Conservation (phyloP, 2,888 invertebrate species). For the Thymelicus sylvestris region DNA sequence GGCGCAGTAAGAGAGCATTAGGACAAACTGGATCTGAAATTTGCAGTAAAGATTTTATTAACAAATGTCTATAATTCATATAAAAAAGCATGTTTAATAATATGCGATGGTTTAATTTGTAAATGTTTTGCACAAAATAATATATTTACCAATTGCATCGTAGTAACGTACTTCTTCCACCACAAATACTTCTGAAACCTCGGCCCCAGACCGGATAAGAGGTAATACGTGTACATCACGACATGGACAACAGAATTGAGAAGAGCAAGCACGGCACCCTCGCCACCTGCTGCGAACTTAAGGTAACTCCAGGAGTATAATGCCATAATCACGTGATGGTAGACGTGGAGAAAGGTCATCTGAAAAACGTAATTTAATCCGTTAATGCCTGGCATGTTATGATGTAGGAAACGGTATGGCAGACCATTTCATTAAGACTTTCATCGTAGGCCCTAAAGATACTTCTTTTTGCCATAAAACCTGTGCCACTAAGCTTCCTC, state of each 20-base stretch:
- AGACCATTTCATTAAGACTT: too few relatives aligned
- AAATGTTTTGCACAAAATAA: constrained; percentile 11
- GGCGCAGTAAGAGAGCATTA: constrained; percentile 87
- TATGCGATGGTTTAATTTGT: too few relatives aligned
- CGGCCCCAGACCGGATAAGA: constrained; percentile 91
- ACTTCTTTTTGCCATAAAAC: too few relatives aligned
- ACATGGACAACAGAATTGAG: constrained; percentile 92
- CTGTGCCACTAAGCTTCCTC: too few relatives aligned
- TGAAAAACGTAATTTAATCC: constrained; percentile 76
- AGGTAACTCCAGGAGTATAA: constrained; percentile 92
- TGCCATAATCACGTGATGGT: constrained; percentile 93
- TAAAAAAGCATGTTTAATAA: too few relatives aligned
- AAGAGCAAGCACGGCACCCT: constrained; percentile 89
- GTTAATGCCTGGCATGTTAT: too few relatives aligned
- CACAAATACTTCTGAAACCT: constrained; percentile 91
- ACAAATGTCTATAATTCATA: not conserved
- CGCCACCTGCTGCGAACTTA: constrained; percentile 91
- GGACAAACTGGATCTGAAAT: constrained; percentile 86
- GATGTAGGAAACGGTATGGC: too few relatives aligned
- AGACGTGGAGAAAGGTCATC: constrained; percentile 95
- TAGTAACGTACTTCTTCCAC: constrained; percentile 95
- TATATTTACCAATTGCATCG: constrained; percentile 89
- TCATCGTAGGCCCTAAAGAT: too few relatives aligned
- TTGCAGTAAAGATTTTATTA: not conserved
- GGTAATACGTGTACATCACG: constrained; percentile 93